Evolutionary conservation across 2,797 vertebrate genomes (phyloP).

Genomic region (Urocyon cinereoargenteus): DNA sequence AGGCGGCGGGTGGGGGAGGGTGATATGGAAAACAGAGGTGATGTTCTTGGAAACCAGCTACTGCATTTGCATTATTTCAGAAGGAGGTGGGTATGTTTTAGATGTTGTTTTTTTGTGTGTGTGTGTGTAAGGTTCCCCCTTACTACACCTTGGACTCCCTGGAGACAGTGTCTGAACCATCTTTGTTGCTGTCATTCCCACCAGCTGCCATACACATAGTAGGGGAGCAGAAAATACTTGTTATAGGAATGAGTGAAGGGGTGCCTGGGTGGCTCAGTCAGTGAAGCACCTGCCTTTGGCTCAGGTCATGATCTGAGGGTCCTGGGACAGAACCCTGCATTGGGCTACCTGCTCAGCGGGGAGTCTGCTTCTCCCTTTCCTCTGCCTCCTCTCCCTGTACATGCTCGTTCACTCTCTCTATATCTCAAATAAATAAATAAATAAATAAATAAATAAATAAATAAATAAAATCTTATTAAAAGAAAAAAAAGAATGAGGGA

Average conservation of each 20-base stretch:
- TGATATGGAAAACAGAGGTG: not conserved
- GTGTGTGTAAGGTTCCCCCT: not conserved
- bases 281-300: too few species aligned
- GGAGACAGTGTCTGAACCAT: not conserved
- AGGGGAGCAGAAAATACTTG: not conserved
- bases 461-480: too few species aligned
- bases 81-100: not conserved
- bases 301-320: too few species aligned
- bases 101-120: not conserved
- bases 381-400: too few species aligned
- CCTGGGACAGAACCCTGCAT: too few species aligned
- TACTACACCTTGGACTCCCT: not conserved
- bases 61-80: not conserved
- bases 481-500: too few species aligned
- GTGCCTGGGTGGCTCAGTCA: too few species aligned
- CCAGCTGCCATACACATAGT: not conserved
- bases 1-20: not conserved
- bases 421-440: too few species aligned
- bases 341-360: too few species aligned
- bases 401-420: too few species aligned
- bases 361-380: too few species aligned
- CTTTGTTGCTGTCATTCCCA: not conserved
- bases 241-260: not conserved
- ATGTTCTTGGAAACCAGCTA: not conserved
- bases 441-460: too few species aligned